Evolutionary conservation across 1,140 invertebrate species (phyloP).

Genomic region (Papilio glaucus): DNA sequence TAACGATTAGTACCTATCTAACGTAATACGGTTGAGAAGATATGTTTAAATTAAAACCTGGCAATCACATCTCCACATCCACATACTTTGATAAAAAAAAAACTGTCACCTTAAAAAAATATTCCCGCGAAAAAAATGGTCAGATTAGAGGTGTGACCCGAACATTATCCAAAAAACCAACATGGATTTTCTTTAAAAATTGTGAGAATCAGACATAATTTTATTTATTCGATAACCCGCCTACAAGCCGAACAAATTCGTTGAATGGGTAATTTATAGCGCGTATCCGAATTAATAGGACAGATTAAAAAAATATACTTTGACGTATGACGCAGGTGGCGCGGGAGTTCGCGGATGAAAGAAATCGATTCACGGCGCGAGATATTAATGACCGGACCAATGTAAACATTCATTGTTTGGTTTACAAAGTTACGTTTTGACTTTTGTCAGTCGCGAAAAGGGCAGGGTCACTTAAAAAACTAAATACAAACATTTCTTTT

Average conservation of each 20-base stretch:
- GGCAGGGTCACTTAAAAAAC: neutral
- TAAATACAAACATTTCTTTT: neutral
- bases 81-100: neutral
- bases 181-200: slow-evolving; percentile 39
- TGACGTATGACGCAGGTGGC: slow-evolving; percentile 53
- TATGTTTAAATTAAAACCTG: no score
- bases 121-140: slow-evolving; percentile 37
- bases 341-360: slow-evolving; percentile 46
- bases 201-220: slow-evolving; percentile 47
- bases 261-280: slow-evolving; percentile 76
- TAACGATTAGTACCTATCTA: no score
- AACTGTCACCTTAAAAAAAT: neutral
- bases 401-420: slow-evolving; percentile 73
- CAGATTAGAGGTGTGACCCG: slow-evolving; percentile 46
- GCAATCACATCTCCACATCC: slow-evolving; percentile 43
- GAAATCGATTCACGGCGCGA: slow-evolving; percentile 42
- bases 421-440: slow-evolving; percentile 28
- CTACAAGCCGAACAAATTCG: slow-evolving; percentile 70
- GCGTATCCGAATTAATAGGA: slow-evolving; percentile 53
- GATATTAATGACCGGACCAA: slow-evolving; percentile 63
- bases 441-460: slow-evolving; percentile 34
- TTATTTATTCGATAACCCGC: slow-evolving; percentile 63
- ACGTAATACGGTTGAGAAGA: no score
- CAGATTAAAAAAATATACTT: slow-evolving; percentile 49
- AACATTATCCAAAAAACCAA: slow-evolving; percentile 42